Evolutionary conservation across 2,113 vertebrate genomes (phyloP).

Genomic region (human (Homo sapiens)): DNA sequence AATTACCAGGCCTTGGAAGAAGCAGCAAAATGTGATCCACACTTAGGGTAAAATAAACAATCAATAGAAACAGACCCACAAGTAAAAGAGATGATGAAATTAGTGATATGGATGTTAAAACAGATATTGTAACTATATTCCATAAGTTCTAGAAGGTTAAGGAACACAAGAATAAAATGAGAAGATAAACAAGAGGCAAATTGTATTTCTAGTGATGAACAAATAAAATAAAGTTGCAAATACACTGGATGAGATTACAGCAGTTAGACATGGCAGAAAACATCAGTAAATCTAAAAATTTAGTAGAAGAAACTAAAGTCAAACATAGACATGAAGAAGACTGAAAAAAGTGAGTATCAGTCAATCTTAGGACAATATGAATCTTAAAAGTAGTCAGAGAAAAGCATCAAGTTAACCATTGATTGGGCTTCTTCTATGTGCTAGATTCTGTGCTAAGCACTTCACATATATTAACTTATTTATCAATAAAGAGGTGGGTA

Average conservation of each 20-base stretch:
- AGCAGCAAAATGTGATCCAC: not conserved
- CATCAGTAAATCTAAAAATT: not conserved
- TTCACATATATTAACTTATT: not conserved
- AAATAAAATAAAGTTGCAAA: not conserved
- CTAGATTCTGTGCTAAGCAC: not conserved
- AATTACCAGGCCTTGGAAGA: not conserved
- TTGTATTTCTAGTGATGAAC: not conserved
- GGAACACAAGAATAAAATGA: not conserved
- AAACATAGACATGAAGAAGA: not conserved
- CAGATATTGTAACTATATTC: not conserved
- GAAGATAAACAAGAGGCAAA: not conserved
- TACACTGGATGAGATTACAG: not conserved
- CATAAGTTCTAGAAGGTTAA: not conserved
- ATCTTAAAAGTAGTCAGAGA: not conserved
- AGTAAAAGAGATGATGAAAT: not conserved
- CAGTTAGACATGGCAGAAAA: not conserved
- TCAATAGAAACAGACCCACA: not conserved
- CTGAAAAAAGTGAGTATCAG: not conserved
- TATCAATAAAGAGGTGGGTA: not conserved
- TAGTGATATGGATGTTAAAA: not conserved
- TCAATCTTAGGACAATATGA: not conserved
- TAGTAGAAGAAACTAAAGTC: not conserved
- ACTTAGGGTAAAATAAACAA: not conserved
- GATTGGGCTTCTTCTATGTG: not conserved
- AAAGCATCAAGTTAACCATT: fast-evolving